Evolutionary conservation across 2,797 vertebrate species (phyloP), one percentile per base, ranked within the genome.

Genomic region (Gallinago solitaria): DNA sequence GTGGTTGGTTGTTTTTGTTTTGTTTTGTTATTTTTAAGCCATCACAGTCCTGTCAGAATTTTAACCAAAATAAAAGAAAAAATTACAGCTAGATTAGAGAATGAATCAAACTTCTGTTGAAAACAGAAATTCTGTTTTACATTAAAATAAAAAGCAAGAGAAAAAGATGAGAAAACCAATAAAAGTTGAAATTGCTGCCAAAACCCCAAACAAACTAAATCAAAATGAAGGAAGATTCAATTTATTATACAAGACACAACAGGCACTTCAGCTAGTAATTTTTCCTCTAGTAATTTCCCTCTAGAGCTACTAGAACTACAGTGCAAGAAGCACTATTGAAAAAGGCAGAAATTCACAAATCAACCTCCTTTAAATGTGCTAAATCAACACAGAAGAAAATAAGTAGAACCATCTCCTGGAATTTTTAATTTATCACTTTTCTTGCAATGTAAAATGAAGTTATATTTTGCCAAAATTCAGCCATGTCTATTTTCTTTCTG

Each of bases 241-340:
- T 82, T 84, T 77, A 70, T 88, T 87, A 90, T 47, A 41, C 43
- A 87, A 61, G 56, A 77, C 53, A 77, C 37, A 95, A 53, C 11
- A 19, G 37, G 23, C 23, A 92, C 51, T 84, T 92, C 61, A 65
- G 37, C 43, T n/a, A 25, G 21, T 28, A 83, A 61, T 85, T 93
- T 76, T 80, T 82, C 61, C n/a, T n/a, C n/a, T n/a, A n/a, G n/a
- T n/a, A n/a, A 78, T 83, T 88, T 93, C 56, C 76, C 67, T 77
- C 16, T 28, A 33, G 37, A 60, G n/a, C 9, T 45, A 35, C 35
- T 21, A 6, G 18, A 39, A 63, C 54, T 74, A 92, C 5, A 63
- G 57, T 78, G 39, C 74, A 30, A 91, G 69, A 25, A 74, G n/a
- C 7, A 30, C 54, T 61, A 48, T 4, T 45, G 77, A 48, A 79